Conservation (phyloP, 1,140 invertebrate species). For the Antheraea pernyi region DNA sequence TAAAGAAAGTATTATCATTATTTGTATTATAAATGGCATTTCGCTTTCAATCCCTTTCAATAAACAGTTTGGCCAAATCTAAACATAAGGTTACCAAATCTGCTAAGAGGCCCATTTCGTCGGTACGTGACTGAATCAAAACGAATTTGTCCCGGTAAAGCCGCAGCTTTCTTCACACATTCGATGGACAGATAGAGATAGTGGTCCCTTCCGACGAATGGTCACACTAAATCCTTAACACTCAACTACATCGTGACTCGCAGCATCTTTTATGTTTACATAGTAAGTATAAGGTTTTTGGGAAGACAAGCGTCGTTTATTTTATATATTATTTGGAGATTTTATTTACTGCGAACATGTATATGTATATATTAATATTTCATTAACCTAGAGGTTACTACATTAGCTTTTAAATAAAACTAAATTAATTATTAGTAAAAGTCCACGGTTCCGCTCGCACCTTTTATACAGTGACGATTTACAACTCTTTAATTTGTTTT, state of each 20-base stretch:
- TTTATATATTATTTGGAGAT: background rate
- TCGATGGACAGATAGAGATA: conserved; percentile 73
- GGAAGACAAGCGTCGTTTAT: background rate
- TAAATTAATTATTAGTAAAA: no score
- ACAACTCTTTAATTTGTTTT: no score
- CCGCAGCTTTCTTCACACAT: conserved; percentile 66
- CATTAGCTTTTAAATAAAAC: no score
- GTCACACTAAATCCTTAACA: conserved; percentile 67
- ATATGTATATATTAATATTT: no score
- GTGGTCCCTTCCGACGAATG: conserved; percentile 63
- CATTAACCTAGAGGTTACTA: no score
- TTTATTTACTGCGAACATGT: background rate
- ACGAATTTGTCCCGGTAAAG: conserved; percentile 73
- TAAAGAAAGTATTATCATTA: no score
- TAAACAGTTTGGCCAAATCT: conserved; percentile 53
- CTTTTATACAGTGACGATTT: no score
- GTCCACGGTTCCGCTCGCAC: no score
- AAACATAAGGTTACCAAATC: conserved; percentile 64
- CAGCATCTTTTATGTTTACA: conserved; percentile 39
- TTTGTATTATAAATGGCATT: background rate
- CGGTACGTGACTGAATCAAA: conserved; percentile 70
- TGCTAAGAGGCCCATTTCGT: conserved; percentile 65
- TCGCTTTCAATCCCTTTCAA: conserved; percentile 52
- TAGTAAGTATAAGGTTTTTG: background rate
- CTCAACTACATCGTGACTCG: conserved; percentile 54